Evolutionary conservation across 2,113 vertebrate species (phyloP).

Genomic region (Siphamia tubifer): DNA sequence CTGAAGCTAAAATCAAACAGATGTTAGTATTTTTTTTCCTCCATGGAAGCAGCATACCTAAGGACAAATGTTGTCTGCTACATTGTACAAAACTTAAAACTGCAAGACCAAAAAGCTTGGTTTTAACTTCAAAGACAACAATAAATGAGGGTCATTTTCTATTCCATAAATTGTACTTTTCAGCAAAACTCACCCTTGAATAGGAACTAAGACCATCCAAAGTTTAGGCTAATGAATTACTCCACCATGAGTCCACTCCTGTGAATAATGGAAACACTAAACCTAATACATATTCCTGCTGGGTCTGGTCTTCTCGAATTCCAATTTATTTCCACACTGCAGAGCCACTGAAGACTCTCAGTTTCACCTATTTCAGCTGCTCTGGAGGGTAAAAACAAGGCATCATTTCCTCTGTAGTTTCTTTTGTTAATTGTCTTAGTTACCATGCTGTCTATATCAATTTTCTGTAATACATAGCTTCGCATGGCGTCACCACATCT

Average conservation of each 20-base stretch:
- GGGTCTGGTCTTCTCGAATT: slow-evolving; percentile 1
- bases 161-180: slow-evolving; percentile 26
- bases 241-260: slow-evolving; percentile 20
- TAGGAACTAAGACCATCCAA: slow-evolving; percentile 8
- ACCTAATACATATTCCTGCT: slow-evolving; percentile 41
- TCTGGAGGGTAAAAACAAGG: too few species aligned
- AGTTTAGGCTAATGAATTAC: slow-evolving; percentile 24
- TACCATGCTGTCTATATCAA: too few species aligned
- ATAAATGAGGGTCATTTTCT: slow-evolving; percentile 22
- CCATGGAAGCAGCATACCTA: neutral
- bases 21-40: neutral
- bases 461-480: too few species aligned
- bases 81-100: neutral
- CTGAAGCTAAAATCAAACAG: slow-evolving; percentile 1
- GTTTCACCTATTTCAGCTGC: neutral
- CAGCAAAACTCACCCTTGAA: slow-evolving; percentile 8
- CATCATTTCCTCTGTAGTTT: too few species aligned
- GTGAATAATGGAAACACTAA: slow-evolving; percentile 36
- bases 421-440: too few species aligned
- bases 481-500: too few species aligned
- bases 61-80: neutral
- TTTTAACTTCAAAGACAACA: slow-evolving; percentile 16
- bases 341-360: neutral
- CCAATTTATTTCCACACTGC: slow-evolving; percentile 20
- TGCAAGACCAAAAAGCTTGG: neutral